Conservation (phyloP, 2,797 vertebrate genomes). For the Coranthus polyacanthus region DNA sequence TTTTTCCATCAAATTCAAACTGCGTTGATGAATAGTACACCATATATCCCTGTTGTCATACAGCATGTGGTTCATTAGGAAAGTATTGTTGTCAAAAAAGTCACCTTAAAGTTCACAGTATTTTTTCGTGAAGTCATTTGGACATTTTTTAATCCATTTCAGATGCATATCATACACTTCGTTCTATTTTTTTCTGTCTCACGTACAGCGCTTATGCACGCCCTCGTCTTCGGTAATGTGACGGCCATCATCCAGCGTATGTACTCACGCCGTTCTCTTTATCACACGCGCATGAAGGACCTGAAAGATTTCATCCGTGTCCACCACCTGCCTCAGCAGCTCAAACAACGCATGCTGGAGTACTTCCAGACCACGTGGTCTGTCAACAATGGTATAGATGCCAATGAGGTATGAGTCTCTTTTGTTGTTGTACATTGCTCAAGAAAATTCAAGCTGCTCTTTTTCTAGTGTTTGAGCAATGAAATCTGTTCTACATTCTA, state of each 20-base stretch:
- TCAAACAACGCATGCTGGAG: constrained; percentile 97
- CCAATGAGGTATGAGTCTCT: constrained; percentile 89
- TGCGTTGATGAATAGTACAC: not conserved
- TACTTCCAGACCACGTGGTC: constrained; percentile 99
- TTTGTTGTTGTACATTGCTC: constrained; percentile 13
- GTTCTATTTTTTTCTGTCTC: not conserved
- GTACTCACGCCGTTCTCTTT: constrained; percentile 96
- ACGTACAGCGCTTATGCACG: constrained; percentile 94
- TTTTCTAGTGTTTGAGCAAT: constrained; percentile 16
- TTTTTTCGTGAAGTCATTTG: no score
- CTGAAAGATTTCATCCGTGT: constrained; percentile 98
- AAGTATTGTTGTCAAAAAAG: no score
- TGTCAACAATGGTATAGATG: constrained; percentile 96
- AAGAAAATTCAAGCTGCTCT: not conserved
- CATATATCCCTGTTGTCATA: no score
- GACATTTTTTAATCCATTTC: no score
- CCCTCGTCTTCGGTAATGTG: constrained; percentile 97
- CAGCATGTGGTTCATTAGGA: no score
- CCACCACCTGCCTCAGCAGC: constrained; percentile 92
- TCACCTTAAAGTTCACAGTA: no score
- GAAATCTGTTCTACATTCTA: constrained; percentile 13
- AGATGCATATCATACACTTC: not conserved
- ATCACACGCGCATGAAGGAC: constrained; percentile 97
- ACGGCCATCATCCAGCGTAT: constrained; percentile 98
- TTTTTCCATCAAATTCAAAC: constrained; percentile 1